Percentiles rank a stretch among this genome's conserved stretches.
phyloP scores from a whole-genome alignment of 1,140 invertebrate species.

The Pantala flavescens region DNA sequence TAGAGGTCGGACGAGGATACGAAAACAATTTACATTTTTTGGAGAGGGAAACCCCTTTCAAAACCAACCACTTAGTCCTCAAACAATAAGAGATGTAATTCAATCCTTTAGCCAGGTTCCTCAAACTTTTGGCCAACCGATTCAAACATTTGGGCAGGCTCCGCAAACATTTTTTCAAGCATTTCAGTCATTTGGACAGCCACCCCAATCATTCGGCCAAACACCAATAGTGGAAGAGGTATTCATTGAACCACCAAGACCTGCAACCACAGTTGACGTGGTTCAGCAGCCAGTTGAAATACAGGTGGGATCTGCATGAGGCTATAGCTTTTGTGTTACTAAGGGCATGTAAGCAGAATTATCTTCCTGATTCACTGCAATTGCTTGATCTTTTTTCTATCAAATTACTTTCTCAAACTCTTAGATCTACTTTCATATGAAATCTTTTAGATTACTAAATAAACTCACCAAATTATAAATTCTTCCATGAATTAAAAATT shows the following conservation, averaged over 20 bases:
- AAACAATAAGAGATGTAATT: not conserved
- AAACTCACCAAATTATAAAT: no score
- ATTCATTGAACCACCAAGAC: not conserved
- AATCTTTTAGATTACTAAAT: no score
- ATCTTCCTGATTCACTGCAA: no score
- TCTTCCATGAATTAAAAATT: no score
- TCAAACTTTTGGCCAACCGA: not conserved
- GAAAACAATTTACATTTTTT: no score
- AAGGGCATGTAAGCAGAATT: not conserved
- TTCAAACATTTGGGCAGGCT: not conserved
- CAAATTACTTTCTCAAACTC: no score
- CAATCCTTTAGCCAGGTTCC: not conserved
- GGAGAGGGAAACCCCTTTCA: no score
- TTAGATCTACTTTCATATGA: no score
- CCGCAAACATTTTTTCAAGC: not conserved
- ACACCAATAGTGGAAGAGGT: not conserved
- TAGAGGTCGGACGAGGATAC: no score
- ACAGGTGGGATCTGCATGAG: not conserved
- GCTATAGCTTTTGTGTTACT: not conserved
- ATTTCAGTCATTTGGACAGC: not conserved
- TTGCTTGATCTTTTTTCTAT: no score
- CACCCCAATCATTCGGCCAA: not conserved
- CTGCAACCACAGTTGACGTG: not conserved
- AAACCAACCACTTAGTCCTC: not conserved
- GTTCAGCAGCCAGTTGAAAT: not conserved